Percentiles rank a stretch among this genome's conserved stretches.
Conservation (phyloP, 30 jellyfish, hydroid and myxozoan species). For the Nemopilema nomurai region DNA sequence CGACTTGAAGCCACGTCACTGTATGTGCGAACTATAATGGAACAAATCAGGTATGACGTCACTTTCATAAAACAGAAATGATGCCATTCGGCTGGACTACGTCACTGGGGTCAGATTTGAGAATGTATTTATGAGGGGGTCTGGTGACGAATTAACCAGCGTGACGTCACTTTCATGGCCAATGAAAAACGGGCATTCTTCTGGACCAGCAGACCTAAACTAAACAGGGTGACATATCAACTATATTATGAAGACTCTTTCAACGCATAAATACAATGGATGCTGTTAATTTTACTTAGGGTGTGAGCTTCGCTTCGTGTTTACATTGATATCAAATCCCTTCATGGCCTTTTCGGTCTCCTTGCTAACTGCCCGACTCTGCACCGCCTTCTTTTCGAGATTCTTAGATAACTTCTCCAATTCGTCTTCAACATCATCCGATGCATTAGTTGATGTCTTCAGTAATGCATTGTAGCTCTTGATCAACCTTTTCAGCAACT, state of each 20-base stretch:
- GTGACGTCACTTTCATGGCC: no score
- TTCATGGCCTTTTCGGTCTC: slow-evolving; percentile 40
- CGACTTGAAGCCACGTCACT: background rate
- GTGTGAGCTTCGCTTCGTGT: slow-evolving; percentile 24
- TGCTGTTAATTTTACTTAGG: slow-evolving; percentile 16
- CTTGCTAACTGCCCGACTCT: slow-evolving; percentile 10
- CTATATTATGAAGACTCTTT: background rate
- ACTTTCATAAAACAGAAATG: background rate
- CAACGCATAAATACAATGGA: background rate
- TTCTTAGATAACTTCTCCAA: slow-evolving; percentile 19
- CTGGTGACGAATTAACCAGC: no score
- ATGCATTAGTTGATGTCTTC: background rate
- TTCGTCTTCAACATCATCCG: slow-evolving; percentile 32
- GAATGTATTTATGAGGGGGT: no score
- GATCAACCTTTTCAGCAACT: slow-evolving; percentile 15
- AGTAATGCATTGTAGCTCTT: slow-evolving; percentile 9
- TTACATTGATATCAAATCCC: slow-evolving; percentile 25
- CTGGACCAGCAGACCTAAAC: background rate
- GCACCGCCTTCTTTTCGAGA: background rate
- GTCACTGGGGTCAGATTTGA: no score
- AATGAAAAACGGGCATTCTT: background rate
- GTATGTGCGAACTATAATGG: background rate
- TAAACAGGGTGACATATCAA: background rate
- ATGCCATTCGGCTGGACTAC: background rate
- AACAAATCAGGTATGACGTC: no score